These are phyloP conservation scores for Palythoa heliodiscus DNA, from an alignment of 92 coral and sea anemone genomes.

Conservation along the genomic window DNA sequence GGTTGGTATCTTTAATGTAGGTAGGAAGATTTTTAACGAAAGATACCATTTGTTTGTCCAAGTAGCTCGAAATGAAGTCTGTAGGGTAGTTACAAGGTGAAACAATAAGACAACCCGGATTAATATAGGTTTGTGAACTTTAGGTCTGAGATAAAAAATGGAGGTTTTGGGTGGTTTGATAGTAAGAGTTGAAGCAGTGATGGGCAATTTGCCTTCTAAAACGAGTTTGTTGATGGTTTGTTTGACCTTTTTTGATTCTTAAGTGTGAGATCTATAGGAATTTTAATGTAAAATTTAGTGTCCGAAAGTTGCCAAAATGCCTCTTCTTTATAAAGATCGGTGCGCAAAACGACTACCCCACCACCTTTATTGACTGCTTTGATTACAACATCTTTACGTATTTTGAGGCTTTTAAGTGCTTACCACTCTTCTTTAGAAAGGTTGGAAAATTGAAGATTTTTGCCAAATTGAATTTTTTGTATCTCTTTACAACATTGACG, in stretches of 20 bases:
- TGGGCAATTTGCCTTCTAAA: background rate
- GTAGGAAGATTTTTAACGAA: slow-evolving; percentile 52
- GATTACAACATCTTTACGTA: background rate
- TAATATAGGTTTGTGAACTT: slow-evolving; percentile 53
- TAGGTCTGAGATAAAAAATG: slow-evolving; percentile 45
- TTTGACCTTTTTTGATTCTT: slow-evolving; percentile 50
- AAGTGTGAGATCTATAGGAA: slow-evolving; percentile 3
- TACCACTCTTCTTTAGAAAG: too few relatives aligned
- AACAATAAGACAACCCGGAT: slow-evolving; percentile 56
- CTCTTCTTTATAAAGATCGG: slow-evolving; percentile 9
- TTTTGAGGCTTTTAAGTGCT: background rate
- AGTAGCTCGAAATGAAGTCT: slow-evolving; percentile 46
- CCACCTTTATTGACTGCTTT: too few relatives aligned
- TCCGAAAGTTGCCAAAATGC: background rate
- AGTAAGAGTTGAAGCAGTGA: slow-evolving; percentile 11
- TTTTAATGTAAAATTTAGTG: slow-evolving; percentile 18
- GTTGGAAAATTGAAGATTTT: slow-evolving; percentile 8
- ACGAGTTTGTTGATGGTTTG: slow-evolving; percentile 45
- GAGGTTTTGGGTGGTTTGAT: slow-evolving; percentile 53
- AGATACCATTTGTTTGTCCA: slow-evolving; percentile 52
- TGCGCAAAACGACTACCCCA: too few relatives aligned
- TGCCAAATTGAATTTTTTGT: slow-evolving; percentile 21
- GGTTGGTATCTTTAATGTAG: background rate
- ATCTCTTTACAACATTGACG: background rate
- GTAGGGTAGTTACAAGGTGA: slow-evolving; percentile 55